Conservation (phyloP, 2,888 invertebrate genomes). For the Uloborus plumipes region DNA sequence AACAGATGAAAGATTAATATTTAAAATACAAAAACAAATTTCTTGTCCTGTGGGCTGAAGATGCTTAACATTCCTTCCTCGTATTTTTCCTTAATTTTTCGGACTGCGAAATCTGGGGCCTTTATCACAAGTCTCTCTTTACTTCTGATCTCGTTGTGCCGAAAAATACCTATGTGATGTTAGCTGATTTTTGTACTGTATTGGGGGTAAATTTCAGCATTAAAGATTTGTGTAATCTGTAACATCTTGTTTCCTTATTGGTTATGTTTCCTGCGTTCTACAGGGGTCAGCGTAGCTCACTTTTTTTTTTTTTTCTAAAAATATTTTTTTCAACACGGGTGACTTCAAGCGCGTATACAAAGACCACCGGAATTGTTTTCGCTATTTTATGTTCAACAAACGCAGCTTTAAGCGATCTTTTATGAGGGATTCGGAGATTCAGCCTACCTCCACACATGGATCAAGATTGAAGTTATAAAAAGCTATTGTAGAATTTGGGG, state of each 20-base stretch:
- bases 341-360: too few relatives aligned
- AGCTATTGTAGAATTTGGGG: too few relatives aligned
- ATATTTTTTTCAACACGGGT: too few relatives aligned
- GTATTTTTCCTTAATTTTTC: neutral
- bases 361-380: too few relatives aligned
- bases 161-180: conserved; percentile 51
- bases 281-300: too few relatives aligned
- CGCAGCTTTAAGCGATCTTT: too few relatives aligned
- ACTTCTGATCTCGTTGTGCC: conserved; percentile 25
- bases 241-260: neutral
- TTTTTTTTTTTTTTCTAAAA: too few relatives aligned
- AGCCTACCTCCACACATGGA: too few relatives aligned
- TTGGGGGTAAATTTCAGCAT: conserved; percentile 63
- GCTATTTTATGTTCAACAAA: too few relatives aligned
- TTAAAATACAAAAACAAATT: neutral
- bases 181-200: conserved; percentile 61
- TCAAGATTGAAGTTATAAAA: too few relatives aligned
- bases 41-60: neutral
- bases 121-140: conserved; percentile 23
- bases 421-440: too few relatives aligned
- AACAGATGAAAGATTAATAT: neutral
- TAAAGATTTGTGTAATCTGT: conserved; percentile 66
- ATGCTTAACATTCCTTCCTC: conserved; percentile 37
- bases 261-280: too few relatives aligned
- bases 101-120: conserved; percentile 16